Base-by-base conservation (phyloP, 1,140 invertebrate species). In the Anagrus nilaparvatae region DNA sequence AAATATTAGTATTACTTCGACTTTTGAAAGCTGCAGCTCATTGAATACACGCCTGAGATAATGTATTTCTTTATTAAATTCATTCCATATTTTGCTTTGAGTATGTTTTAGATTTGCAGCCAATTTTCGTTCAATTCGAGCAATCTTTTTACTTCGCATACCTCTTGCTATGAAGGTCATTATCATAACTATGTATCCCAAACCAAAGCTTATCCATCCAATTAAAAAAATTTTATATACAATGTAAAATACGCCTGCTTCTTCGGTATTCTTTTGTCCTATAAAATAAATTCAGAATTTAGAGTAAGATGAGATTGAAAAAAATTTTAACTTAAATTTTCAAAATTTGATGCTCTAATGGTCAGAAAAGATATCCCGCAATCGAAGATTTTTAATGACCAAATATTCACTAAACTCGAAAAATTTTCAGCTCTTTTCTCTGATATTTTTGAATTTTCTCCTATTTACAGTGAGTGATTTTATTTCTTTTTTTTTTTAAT, bases 181-280 rank as follows among this genome's bases (percentile, higher is more conserved):
- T 30, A 94, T 82, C 88, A 93, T 93, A 12, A 90, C 77, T 31
- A 92, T 74, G 61, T 93, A 94, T 0, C 88, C 89, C 41, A 94
- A 68, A 2, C 89, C 89, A 51, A 91, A 87, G 31, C 88, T 87
- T 27, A 92, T 88, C 88, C 89, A 93, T 13, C 82, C 73, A 7
- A 84, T 73, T 0, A 89, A 65, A 42, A 83, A 79, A 31, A 79
- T 72, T 61, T 87, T 78, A 63, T 89, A 89, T 0, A 79, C 53
- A 20, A 74, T 71, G 49, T 77, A 79, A 50, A 75, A 75, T 7
- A 74, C 58, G 10, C 73, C 74, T 33, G 70, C 75, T 4, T 73
- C 71, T 47, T 75, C 75, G 27, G 53, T 53, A 41, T 65, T 62
- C 29, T 67, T 59, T 47, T 69, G 61, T 4, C 65, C 65, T 69